phyloP scores from a whole-genome alignment of 2,888 invertebrate species.

The Leptodirus hochenwartii region DNA sequence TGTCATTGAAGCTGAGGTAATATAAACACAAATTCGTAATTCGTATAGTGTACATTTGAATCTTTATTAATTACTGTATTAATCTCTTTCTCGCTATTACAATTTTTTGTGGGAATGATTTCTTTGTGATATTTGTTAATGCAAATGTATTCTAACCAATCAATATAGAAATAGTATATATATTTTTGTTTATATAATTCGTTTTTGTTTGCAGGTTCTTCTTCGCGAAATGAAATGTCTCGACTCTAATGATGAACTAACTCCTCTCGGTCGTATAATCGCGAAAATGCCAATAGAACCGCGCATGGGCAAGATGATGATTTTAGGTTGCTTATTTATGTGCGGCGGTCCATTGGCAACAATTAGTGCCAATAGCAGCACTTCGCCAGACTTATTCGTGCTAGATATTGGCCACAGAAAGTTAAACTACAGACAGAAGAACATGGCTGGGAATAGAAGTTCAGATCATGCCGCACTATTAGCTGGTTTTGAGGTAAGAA shows the following conservation, averaged over 20 bases:
- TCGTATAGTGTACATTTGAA: constrained; percentile 2
- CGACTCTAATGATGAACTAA: constrained; percentile 71
- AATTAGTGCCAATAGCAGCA: constrained; percentile 89
- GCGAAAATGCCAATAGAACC: constrained; percentile 94
- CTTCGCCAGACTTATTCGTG: constrained; percentile 87
- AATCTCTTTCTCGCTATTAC: not conserved
- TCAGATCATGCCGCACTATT: constrained; percentile 95
- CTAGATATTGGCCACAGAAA: constrained; percentile 54
- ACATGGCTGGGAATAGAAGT: constrained; percentile 67
- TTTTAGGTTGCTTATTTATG: constrained; percentile 79
- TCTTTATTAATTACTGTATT: constrained; percentile 1
- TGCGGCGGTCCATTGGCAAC: constrained; percentile 83
- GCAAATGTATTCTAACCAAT: too few relatives aligned
- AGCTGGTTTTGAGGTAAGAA: constrained; percentile 61
- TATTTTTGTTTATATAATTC: not conserved
- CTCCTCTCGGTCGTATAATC: constrained; percentile 81
- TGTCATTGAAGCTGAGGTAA: constrained; percentile 91
- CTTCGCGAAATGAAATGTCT: constrained; percentile 79
- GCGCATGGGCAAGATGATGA: constrained; percentile 90
- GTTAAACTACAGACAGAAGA: constrained; percentile 67
- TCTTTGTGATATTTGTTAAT: too few relatives aligned
- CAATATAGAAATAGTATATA: not conserved
- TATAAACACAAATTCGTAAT: constrained; percentile 14
- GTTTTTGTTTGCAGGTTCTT: constrained; percentile 18
- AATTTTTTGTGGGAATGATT: too few relatives aligned